Evolutionary conservation across 2,797 vertebrate species (phyloP).

Genomic region (Catharus ustulatus): DNA sequence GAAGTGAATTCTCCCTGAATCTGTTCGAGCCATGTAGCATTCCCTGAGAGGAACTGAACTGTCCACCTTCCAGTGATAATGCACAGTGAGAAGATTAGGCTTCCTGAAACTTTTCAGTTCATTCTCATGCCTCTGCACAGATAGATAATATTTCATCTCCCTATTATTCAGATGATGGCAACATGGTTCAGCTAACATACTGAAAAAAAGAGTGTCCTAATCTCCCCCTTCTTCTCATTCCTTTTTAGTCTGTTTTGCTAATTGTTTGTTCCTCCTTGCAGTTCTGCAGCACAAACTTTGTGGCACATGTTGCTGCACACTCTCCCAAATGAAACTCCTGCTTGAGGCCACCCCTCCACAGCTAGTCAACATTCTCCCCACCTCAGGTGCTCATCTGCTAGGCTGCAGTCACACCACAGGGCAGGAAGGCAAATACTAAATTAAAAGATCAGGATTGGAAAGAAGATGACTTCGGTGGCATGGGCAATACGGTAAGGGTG

Average conservation of each 20-base stretch:
- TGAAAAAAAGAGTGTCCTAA: not conserved
- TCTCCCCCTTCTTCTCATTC: not conserved
- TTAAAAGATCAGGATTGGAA: not conserved
- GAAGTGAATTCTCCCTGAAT: not conserved
- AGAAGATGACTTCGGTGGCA: not conserved
- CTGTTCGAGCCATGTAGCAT: not conserved
- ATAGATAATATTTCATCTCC: not conserved
- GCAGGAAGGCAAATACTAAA: not conserved
- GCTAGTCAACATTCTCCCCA: not conserved
- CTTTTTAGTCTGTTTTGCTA: not conserved
- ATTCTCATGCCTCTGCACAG: not conserved
- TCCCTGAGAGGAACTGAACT: not conserved
- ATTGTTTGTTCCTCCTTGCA: not conserved
- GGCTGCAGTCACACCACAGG: not conserved
- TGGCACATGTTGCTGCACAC: not conserved
- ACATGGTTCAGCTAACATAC: not conserved
- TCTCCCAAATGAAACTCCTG: not conserved
- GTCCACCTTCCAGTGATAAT: not conserved
- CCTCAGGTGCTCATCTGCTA: too few species aligned
- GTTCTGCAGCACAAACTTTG: not conserved
- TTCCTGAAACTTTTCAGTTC: not conserved
- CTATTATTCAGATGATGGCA: not conserved
- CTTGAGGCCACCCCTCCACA: fast-evolving
- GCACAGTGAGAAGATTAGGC: not conserved
- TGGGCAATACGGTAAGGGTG: not conserved